These are phyloP conservation scores for Tribolium castaneum DNA, from an alignment of 1,140 invertebrate genomes.

Conservation along the genomic window DNA sequence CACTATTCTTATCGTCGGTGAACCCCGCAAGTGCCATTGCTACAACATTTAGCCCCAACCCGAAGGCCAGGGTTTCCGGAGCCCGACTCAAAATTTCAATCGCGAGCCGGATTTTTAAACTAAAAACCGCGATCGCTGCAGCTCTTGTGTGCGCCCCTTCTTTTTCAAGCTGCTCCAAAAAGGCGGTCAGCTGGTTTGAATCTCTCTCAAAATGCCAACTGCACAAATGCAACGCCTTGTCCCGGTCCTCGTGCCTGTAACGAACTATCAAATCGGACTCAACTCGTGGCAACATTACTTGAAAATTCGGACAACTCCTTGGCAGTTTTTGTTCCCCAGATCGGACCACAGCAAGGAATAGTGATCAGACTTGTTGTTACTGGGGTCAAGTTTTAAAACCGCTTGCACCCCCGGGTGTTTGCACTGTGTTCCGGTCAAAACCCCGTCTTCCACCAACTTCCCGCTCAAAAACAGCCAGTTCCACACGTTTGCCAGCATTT, in stretches of 20 bases:
- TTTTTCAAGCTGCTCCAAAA: constrained; percentile 72
- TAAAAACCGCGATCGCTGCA: constrained; percentile 91
- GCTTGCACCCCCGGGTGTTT: constrained; percentile 79
- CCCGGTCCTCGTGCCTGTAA: constrained; percentile 79
- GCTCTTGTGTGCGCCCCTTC: constrained; percentile 81
- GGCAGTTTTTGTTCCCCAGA: constrained; percentile 60
- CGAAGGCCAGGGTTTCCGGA: constrained; percentile 63
- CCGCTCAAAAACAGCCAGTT: constrained; percentile 80
- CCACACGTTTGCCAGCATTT: constrained; percentile 75
- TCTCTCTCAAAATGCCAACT: constrained; percentile 86
- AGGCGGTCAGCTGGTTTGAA: constrained; percentile 62
- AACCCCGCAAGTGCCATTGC: constrained; percentile 93
- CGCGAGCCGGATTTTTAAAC: constrained; percentile 84
- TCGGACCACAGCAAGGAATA: constrained; percentile 68
- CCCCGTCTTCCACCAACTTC: constrained; percentile 75
- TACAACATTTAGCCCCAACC: constrained; percentile 71
- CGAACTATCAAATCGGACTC: not conserved
- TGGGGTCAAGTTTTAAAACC: constrained; percentile 69
- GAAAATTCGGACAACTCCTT: constrained; percentile 65
- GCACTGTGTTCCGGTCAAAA: constrained; percentile 65
- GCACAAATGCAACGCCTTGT: constrained; percentile 84
- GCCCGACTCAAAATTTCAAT: constrained; percentile 86
- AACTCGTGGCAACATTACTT: constrained; percentile 60
- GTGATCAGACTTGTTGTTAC: constrained; percentile 68
- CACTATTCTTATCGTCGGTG: constrained; percentile 81